phyloP scores from a whole-genome alignment of 1,140 invertebrate genomes.

The Aphaenogaster ashmeadi region DNA sequence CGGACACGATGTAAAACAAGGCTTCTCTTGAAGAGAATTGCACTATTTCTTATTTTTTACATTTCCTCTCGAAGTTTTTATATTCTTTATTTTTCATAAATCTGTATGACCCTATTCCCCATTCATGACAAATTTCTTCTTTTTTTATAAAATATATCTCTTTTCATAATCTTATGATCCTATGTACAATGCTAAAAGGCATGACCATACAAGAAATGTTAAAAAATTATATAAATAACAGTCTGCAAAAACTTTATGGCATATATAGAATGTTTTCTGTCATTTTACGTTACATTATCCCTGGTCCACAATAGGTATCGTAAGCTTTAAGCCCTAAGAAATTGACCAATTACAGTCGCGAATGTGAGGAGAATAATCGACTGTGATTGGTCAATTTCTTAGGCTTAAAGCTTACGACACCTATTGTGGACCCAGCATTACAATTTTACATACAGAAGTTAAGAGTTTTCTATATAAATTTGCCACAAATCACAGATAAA shows the following conservation, averaged over 20 bases:
- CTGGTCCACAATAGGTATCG: too few relatives aligned
- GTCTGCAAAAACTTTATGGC: not conserved
- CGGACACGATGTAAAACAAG: conserved; percentile 14
- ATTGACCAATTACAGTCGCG: too few relatives aligned
- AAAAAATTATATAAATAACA: conserved; percentile 5
- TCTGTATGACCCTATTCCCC: not conserved
- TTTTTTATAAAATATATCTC: not conserved
- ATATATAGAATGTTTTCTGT: not conserved
- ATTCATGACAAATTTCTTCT: not conserved
- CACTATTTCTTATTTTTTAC: conserved; percentile 29
- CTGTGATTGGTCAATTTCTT: too few relatives aligned
- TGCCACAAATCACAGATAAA: not conserved
- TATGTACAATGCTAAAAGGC: not conserved
- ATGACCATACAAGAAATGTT: not conserved
- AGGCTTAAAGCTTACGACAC: too few relatives aligned
- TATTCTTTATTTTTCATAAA: conserved; percentile 45
- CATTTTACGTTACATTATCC: not conserved
- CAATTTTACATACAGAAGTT: not conserved
- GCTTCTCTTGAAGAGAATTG: not conserved
- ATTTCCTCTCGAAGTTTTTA: not conserved
- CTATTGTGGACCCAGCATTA: not conserved
- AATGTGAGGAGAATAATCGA: too few relatives aligned
- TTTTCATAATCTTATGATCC: not conserved
- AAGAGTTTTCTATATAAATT: not conserved
- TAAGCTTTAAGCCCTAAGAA: too few relatives aligned